Evolutionary conservation across 2,888 invertebrate genomes (phyloP).

Genomic region (Stenodema calcarata): DNA sequence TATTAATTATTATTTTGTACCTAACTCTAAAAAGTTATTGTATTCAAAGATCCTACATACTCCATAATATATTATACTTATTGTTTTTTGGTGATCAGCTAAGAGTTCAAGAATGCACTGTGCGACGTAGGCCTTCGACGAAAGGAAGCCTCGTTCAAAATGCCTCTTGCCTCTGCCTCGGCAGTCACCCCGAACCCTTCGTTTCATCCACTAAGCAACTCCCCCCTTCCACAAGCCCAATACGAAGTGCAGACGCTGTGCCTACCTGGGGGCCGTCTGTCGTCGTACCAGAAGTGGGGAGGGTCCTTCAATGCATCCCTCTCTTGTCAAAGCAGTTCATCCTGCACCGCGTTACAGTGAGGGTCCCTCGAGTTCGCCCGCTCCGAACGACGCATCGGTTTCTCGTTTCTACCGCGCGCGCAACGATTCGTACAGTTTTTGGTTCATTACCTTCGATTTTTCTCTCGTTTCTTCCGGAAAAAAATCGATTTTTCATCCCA

Average conservation of each 20-base stretch:
- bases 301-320: conserved; percentile 23
- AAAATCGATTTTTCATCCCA: background rate
- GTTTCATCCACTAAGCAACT: background rate
- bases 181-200: too few species aligned
- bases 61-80: too few species aligned
- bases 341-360: conserved; percentile 31
- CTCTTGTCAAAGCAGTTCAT: conserved; percentile 42
- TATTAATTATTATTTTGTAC: too few species aligned
- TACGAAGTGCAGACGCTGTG: background rate
- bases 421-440: too few species aligned
- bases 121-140: background rate
- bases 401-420: background rate
- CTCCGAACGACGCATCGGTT: background rate
- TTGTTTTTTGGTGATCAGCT: too few species aligned
- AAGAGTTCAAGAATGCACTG: too few species aligned
- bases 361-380: background rate
- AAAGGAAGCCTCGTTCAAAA: background rate
- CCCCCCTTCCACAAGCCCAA: background rate
- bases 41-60: too few species aligned
- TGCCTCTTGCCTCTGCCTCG: background rate
- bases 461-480: background rate
- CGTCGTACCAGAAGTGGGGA: conserved; percentile 1
- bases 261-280: conserved; percentile 29
- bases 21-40: too few species aligned
- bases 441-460: too few species aligned